Evolutionary conservation across 2,888 invertebrate species (phyloP), one percentile per base, ranked within the genome.

Genomic region (Anagyrus pseudococci): DNA sequence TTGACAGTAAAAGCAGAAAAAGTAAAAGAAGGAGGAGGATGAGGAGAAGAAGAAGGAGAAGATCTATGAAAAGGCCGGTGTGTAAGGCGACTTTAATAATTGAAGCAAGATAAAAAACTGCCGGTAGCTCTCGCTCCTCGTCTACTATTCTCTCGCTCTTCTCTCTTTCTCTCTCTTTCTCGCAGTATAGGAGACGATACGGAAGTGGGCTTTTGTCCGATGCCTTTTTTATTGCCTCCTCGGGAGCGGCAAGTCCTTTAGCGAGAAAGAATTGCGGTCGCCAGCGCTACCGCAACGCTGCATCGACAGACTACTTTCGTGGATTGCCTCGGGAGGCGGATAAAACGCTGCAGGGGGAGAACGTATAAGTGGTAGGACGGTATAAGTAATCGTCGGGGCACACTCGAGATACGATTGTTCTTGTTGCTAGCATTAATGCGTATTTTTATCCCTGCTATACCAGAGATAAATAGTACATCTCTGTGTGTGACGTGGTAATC

Each of bases 211-310:
- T 61, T 56, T 50, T 56, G 50, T 26, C 15, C 56, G 50, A 55
- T 52, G 47, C 40, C 46, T 54, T 56, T 64, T 64, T 64, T 64
- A 64, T 59, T 64, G 47, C 55, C 43, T 17, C 29, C 29, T 29
- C 10, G 29, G 29, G 10, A 29, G 29, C 10, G 29, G 29, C 29
- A 8, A 44, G 44, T 20, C 22, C 44, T 44, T 29, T 29, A 29
- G 29, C 20, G 53, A 58, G 37, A 58, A 62, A 62, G 62, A 54
- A 62, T 63, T 58, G 49, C 55, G 47, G 46, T 40, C 29, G 20
- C 17, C 23, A 19, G 26, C 23, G 40, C 20, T 44, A 22, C n/a
- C n/a, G 29, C 20, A 19, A 33, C 17, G 23, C 15, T 17, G 50
- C 50, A 57, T 57, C 23, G 10, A 29, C 29, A 29, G 52, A 56